A percentile compares a stretch with the other conserved stretches of the same genome.
Conservation (phyloP, 1,140 invertebrate genomes). For the Lasaia peninsularis region DNA sequence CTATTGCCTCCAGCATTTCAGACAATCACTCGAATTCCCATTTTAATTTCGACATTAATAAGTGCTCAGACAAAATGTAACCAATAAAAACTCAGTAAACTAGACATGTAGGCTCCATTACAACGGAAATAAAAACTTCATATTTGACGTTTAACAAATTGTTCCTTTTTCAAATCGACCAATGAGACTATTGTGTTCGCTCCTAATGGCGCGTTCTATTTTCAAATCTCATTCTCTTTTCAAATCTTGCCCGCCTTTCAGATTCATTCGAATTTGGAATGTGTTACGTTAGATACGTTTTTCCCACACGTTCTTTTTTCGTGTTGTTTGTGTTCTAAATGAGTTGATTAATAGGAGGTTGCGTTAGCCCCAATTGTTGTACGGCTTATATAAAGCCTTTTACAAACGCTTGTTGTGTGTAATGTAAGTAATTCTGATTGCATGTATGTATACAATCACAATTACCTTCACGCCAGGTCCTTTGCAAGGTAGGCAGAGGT, state of each 20-base stretch:
- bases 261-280: conserved; percentile 75
- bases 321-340: conserved; percentile 66
- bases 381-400: conserved; percentile 14
- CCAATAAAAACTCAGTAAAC: conserved; percentile 60
- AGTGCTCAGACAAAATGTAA: conserved; percentile 62
- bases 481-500: too few relatives aligned
- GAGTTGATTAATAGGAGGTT: conserved; percentile 72
- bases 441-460: neutral
- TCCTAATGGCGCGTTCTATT: conserved; percentile 76
- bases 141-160: conserved; percentile 78
- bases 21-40: conserved; percentile 53
- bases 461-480: too few relatives aligned
- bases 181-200: conserved; percentile 73
- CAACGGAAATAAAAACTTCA: conserved; percentile 72
- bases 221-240: conserved; percentile 77
- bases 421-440: conserved; percentile 2
- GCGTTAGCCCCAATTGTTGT: conserved; percentile 54
- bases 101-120: conserved; percentile 66
- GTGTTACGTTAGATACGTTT: conserved; percentile 59
- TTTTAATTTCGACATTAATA: conserved; percentile 72
- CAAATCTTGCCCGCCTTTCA: conserved; percentile 69
- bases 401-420: conserved; percentile 4
- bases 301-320: conserved; percentile 68
- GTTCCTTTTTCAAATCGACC: conserved; percentile 77
- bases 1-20: conserved; percentile 61